Evolutionary conservation across 2,888 invertebrate genomes (phyloP).

Genomic region (Papilio elwesi): DNA sequence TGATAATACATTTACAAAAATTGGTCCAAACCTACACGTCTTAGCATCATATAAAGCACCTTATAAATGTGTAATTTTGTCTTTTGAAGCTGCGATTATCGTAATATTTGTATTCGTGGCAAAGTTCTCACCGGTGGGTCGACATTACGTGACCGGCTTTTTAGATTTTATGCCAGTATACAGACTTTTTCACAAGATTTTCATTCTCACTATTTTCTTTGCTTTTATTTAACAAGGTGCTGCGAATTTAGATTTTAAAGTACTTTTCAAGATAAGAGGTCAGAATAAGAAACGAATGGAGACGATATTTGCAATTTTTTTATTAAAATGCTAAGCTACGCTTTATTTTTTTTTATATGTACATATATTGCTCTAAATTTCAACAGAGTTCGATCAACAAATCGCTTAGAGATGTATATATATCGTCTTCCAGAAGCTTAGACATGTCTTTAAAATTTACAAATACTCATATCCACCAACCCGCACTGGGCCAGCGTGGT

Average conservation of each 20-base stretch:
- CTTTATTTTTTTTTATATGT: no score
- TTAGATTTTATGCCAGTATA: slow-evolving; percentile 16
- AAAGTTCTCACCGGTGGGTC: slow-evolving; percentile 32
- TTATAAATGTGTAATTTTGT: slow-evolving; percentile 21
- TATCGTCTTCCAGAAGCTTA: no score
- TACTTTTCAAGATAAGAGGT: neutral
- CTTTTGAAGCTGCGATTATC: slow-evolving; percentile 17
- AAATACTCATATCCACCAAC: no score
- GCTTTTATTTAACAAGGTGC: slow-evolving; percentile 12
- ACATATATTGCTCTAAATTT: no score
- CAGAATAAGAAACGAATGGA: neutral
- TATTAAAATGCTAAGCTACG: no score
- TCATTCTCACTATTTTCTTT: slow-evolving; percentile 24
- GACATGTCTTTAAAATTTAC: no score
- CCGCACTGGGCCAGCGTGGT: no score
- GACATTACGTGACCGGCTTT: slow-evolving; percentile 36
- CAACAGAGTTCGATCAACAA: no score
- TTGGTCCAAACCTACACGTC: neutral
- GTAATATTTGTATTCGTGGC: slow-evolving; percentile 35
- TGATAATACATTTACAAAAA: neutral
- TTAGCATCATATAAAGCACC: slow-evolving; percentile 11
- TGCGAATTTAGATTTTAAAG: slow-evolving; percentile 9
- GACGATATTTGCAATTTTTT: no score
- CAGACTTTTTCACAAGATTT: slow-evolving; percentile 22
- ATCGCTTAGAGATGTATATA: no score